Conservation (phyloP, 37 sponge, comb jelly and placozoan genomes). For the Chondrosia reniformis region DNA sequence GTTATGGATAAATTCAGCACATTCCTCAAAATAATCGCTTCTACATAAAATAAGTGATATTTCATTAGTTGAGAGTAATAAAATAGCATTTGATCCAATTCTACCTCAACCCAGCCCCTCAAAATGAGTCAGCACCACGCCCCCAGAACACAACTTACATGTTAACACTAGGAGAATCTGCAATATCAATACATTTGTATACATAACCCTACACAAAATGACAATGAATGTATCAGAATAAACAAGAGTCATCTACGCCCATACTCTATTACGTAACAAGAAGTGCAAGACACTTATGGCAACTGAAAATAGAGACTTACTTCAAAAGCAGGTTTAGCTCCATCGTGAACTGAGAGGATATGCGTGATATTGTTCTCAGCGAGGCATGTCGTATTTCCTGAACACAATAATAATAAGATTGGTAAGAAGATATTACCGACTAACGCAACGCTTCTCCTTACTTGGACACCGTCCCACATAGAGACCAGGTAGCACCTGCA, state of each 20-base stretch:
- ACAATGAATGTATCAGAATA: background rate
- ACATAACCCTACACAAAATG: conserved; percentile 35
- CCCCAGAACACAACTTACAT: conserved; percentile 37
- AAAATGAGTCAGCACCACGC: too few species aligned
- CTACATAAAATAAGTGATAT: background rate
- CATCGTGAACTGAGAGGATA: conserved; percentile 65
- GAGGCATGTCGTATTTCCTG: conserved; percentile 30
- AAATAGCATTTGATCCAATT: too few species aligned
- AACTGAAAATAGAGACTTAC: conserved; percentile 5
- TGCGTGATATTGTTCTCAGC: conserved; percentile 67
- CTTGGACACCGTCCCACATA: conserved; percentile 61
- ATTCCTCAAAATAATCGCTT: conserved; percentile 48
- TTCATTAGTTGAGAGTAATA: too few species aligned
- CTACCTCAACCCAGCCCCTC: too few species aligned
- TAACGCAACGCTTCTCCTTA: conserved; percentile 15
- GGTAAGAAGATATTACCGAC: background rate
- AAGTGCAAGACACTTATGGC: background rate
- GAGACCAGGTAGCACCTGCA: conserved; percentile 55
- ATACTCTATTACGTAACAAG: background rate
- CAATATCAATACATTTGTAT: conserved; percentile 58
- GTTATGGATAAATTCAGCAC: conserved; percentile 72
- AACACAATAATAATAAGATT: background rate
- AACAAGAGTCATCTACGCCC: background rate
- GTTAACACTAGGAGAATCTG: conserved; percentile 52
- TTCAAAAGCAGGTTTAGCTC: conserved; percentile 37